A percentile compares a stretch with the other conserved stretches of the same genome.
phyloP scores from a whole-genome alignment of 2,888 invertebrate species.

The Polyommatus iphigenia region DNA sequence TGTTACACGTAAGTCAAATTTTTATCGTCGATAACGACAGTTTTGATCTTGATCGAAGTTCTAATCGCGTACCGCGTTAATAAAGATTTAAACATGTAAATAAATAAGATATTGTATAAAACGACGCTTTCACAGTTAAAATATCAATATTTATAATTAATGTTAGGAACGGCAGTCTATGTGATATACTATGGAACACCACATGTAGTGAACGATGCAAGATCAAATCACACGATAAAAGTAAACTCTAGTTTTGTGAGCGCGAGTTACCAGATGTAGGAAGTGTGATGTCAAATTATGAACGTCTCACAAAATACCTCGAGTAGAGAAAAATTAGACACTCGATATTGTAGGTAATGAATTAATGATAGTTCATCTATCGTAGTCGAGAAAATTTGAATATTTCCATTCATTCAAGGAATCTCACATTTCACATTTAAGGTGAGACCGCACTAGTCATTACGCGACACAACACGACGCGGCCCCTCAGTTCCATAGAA shows the following conservation, averaged over 20 bases:
- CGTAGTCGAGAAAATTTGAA: not conserved
- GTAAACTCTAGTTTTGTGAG: not conserved
- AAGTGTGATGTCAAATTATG: not conserved
- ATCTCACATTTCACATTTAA: not conserved
- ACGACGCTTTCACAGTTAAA: slow-evolving; percentile 4
- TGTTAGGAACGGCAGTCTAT: not conserved
- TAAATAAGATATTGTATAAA: slow-evolving; percentile 21
- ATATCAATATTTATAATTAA: slow-evolving; percentile 24
- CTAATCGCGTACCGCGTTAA: not conserved
- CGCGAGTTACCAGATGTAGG: not conserved
- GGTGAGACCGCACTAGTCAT: too few relatives aligned
- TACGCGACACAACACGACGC: too few relatives aligned
- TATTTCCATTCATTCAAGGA: not conserved
- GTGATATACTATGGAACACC: slow-evolving; percentile 6
- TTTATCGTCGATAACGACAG: slow-evolving; percentile 20
- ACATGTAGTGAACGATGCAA: not conserved
- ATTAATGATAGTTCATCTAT: not conserved
- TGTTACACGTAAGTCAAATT: slow-evolving; percentile 22
- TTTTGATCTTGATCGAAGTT: slow-evolving; percentile 15
- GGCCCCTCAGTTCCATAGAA: too few relatives aligned
- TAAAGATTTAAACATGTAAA: slow-evolving; percentile 1
- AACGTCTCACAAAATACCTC: not conserved
- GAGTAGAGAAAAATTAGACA: not conserved
- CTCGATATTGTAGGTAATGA: not conserved
- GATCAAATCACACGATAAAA: not conserved